Percentiles rank a stretch among this genome's conserved stretches.
phyloP scores from a whole-genome alignment of 2,888 invertebrate species.

The Baronia brevicornis region DNA sequence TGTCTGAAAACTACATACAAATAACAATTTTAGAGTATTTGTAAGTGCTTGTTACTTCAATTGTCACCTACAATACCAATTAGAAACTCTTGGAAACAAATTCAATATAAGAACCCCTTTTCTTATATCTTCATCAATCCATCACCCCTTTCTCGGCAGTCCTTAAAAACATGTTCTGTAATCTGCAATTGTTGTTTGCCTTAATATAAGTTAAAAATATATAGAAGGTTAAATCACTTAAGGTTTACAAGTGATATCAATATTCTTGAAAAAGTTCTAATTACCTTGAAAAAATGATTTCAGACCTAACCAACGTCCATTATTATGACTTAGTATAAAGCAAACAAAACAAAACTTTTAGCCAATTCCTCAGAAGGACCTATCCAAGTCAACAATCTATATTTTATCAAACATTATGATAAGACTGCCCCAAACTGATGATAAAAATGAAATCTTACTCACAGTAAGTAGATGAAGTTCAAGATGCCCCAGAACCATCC shows the following conservation, averaged over 20 bases:
- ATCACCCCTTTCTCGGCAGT: too few species aligned
- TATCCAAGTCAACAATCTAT: neutral
- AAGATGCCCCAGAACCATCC: conserved; percentile 71
- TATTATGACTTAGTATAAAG: too few species aligned
- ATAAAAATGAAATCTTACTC: conserved; percentile 39
- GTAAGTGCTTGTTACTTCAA: neutral
- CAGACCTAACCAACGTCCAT: too few species aligned
- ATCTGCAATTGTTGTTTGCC: too few species aligned
- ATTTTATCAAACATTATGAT: neutral
- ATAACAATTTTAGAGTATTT: too few species aligned
- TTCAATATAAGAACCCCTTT: neutral
- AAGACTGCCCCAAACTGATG: neutral
- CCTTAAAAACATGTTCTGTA: too few species aligned
- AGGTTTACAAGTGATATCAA: neutral
- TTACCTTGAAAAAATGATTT: too few species aligned
- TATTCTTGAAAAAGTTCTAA: neutral
- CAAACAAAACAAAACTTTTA: too few species aligned
- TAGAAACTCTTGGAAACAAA: neutral
- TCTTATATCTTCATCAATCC: too few species aligned
- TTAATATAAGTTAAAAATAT: too few species aligned
- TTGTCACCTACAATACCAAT: neutral
- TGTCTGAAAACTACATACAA: conserved; percentile 52
- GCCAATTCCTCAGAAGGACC: too few species aligned
- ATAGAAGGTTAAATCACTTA: too few species aligned
- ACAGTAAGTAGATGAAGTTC: conserved; percentile 74